Evolutionary conservation across 2,888 invertebrate species (phyloP), one percentile per base, ranked within the genome.

Genomic region (Flexamia atlantica): DNA sequence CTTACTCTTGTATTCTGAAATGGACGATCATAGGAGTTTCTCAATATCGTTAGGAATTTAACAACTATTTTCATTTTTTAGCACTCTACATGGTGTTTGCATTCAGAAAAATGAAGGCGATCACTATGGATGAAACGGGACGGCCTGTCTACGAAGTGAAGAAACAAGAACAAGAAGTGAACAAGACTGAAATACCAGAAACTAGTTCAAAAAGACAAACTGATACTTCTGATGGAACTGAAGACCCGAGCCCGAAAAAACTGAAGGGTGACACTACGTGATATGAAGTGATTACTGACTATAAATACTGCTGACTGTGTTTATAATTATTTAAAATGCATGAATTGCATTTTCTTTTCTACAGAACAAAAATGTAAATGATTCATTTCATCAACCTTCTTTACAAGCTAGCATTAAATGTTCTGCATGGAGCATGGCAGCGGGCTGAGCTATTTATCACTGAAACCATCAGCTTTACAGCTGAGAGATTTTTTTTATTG

Each of bases 1-100:
- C n/a, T n/a, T n/a, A n/a, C n/a, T n/a, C n/a, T n/a, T n/a, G n/a
- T n/a, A n/a, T n/a, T n/a, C n/a, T n/a, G n/a, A n/a, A n/a, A n/a
- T n/a, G n/a, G n/a, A n/a, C n/a, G n/a, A n/a, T n/a, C n/a, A n/a
- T n/a, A n/a, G n/a, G n/a, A n/a, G n/a, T n/a, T n/a, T n/a, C n/a
- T n/a, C n/a, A n/a, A n/a, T n/a, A n/a, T n/a, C n/a, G n/a, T n/a
- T n/a, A n/a, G n/a, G n/a, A n/a, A n/a, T n/a, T n/a, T n/a, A n/a
- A n/a, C n/a, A n/a, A n/a, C n/a, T n/a, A n/a, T n/a, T n/a, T n/a
- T n/a, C n/a, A n/a, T n/a, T 87, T 94, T 94, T 87, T 90, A 96
- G 96, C 95, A 81, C 90, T 97, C 50, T 97, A 97, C 90, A 92
- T 95, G 89, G 95, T 95, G 10, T 97, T 97, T 92, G 95, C 93